Conservation (phyloP, 2,797 vertebrate genomes). For the Peromyscus eremicus region DNA sequence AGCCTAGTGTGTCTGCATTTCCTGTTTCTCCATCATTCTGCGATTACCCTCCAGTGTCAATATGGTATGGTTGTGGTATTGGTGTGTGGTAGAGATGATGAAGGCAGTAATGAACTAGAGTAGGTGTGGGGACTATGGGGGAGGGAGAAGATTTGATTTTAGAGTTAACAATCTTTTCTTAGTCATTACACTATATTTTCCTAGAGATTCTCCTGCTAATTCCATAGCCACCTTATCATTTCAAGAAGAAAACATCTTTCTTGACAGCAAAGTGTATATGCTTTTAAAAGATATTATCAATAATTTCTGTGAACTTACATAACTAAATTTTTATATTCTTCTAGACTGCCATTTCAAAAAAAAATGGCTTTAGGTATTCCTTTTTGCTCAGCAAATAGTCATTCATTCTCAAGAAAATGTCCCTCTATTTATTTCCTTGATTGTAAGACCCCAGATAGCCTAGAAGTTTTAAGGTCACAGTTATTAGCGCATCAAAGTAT, state of each 20-base stretch:
- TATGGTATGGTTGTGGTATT: no score
- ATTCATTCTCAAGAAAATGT: neutral
- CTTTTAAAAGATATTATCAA: neutral
- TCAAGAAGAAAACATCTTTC: neutral
- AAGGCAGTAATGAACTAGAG: neutral
- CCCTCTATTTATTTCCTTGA: neutral
- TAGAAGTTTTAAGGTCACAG: neutral
- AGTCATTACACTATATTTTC: neutral
- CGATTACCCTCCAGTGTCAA: accelerated
- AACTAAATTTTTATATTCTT: neutral
- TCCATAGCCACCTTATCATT: neutral
- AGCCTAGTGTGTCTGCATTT: neutral
- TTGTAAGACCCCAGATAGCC: neutral
- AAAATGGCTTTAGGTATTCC: neutral
- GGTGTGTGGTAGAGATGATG: neutral
- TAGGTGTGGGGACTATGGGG: neutral
- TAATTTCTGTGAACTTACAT: neutral
- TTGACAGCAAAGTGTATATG: neutral
- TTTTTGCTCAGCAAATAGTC: neutral
- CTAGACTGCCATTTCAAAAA: neutral
- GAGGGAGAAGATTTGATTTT: neutral
- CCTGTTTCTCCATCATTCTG: neutral
- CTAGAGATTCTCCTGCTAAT: neutral
- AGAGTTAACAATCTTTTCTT: neutral
- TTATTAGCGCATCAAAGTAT: no score